Evolutionary conservation across 2,888 invertebrate species (phyloP).

Genomic region (Crossocerus cetratus): DNA sequence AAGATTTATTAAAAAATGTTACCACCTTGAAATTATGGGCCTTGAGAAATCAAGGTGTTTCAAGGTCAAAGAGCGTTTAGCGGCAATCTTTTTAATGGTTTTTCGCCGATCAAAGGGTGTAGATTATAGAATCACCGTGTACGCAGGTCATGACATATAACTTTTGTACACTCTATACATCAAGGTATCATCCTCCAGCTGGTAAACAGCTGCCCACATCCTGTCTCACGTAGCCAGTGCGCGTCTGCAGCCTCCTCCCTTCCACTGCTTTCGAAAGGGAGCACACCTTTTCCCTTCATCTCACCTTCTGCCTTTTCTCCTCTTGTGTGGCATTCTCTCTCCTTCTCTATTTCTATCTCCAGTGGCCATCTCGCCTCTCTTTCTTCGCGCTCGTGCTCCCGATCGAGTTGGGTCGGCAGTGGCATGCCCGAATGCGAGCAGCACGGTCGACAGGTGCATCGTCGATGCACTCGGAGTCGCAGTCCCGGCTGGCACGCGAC

Average conservation of each 20-base stretch:
- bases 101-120: background rate
- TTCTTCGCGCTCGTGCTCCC: slow-evolving; percentile 6
- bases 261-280: slow-evolving; percentile 20
- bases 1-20: too few relatives aligned
- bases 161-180: slow-evolving; percentile 47
- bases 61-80: too few relatives aligned
- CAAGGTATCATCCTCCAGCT: slow-evolving; percentile 72
- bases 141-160: slow-evolving; percentile 14
- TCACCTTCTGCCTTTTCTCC: slow-evolving; percentile 32
- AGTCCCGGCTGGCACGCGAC: slow-evolving; percentile 62
- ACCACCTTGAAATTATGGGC: too few relatives aligned
- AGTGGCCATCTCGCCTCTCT: slow-evolving; percentile 22
- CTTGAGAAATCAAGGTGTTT: too few relatives aligned
- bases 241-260: slow-evolving; percentile 45
- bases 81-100: too few relatives aligned
- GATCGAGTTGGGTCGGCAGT: slow-evolving; percentile 26
- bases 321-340: slow-evolving; percentile 17
- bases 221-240: slow-evolving; percentile 62
- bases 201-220: slow-evolving; percentile 76
- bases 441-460: slow-evolving; percentile 70
- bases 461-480: slow-evolving; percentile 36
- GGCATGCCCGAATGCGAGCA: slow-evolving; percentile 55
- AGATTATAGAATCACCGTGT: slow-evolving; percentile 1
- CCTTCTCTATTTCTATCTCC: slow-evolving; percentile 19
- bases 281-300: slow-evolving; percentile 28